Percentiles rank a stretch among this genome's conserved stretches.
phyloP scores from a whole-genome alignment of 2,888 invertebrate genomes.

The Diadegma fenestrale region DNA sequence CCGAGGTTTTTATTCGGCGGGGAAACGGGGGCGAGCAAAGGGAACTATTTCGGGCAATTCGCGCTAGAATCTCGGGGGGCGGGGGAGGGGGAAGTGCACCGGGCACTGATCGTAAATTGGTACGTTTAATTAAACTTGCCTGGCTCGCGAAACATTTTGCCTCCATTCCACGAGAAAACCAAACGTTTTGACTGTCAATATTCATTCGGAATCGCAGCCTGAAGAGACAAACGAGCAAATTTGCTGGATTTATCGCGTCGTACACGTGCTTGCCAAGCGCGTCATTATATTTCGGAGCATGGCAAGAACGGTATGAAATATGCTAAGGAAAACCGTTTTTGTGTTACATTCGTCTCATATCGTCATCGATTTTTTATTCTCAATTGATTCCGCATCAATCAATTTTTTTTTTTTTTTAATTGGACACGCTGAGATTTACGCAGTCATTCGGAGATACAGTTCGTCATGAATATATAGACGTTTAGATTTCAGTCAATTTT shows the following conservation, averaged over 20 bases:
- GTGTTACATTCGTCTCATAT: neutral
- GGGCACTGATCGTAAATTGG: slow-evolving; percentile 67
- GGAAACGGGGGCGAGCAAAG: slow-evolving; percentile 32
- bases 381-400: neutral
- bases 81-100: slow-evolving; percentile 23
- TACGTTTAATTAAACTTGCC: slow-evolving; percentile 69
- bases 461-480: neutral
- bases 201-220: slow-evolving; percentile 59
- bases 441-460: neutral
- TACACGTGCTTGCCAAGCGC: slow-evolving; percentile 46
- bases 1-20: slow-evolving; percentile 38
- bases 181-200: slow-evolving; percentile 63
- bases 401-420: neutral
- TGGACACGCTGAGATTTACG: neutral
- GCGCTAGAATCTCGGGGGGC: neutral
- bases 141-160: slow-evolving; percentile 46
- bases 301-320: slow-evolving; percentile 34
- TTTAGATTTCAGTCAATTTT: slow-evolving; percentile 29
- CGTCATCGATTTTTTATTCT: neutral
- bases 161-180: slow-evolving; percentile 20
- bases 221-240: slow-evolving; percentile 21
- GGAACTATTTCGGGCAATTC: slow-evolving; percentile 51
- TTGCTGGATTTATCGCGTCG: slow-evolving; percentile 55
- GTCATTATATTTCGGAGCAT: slow-evolving; percentile 54
- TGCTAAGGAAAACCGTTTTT: slow-evolving; percentile 21